These are phyloP conservation scores for Strix uralensis DNA, from an alignment of 2,113 vertebrate genomes.

Conservation along the genomic window DNA sequence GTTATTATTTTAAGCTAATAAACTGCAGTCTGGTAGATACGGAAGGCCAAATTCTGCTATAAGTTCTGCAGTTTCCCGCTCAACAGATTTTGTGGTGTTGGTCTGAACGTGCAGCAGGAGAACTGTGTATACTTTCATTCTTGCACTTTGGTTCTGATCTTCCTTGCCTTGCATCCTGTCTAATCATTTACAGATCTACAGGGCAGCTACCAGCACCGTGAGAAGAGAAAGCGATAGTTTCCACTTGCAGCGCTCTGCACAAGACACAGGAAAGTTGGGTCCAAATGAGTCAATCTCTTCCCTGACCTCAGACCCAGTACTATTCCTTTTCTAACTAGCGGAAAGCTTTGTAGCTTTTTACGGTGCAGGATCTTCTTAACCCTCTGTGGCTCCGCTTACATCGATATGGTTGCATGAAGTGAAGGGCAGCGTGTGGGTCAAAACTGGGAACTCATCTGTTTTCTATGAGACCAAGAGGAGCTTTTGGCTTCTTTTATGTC, in stretches of 20 bases:
- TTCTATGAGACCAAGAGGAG: not conserved
- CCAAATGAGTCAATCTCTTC: not conserved
- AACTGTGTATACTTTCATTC: rapidly evolving
- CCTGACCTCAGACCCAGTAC: not conserved
- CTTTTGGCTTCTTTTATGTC: not conserved
- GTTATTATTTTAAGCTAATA: not conserved
- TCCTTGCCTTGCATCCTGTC: not conserved
- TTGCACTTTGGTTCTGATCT: not conserved
- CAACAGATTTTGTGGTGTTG: not conserved
- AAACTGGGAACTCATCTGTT: not conserved
- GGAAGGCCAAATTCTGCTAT: not conserved
- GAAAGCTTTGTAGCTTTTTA: not conserved
- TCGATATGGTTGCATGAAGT: rapidly evolving
- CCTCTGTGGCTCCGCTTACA: not conserved
- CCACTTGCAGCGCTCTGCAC: not conserved
- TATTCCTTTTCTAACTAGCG: not conserved
- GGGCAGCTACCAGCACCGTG: not conserved
- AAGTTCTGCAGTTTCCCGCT: not conserved
- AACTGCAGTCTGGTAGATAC: not conserved
- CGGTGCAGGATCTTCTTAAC: not conserved
- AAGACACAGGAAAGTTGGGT: not conserved
- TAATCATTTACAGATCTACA: not conserved
- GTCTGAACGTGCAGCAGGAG: not conserved
- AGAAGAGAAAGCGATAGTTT: not conserved
- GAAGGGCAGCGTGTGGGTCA: not conserved